These are phyloP conservation scores for Lasioglossum zephyrum DNA, from an alignment of 2,888 invertebrate genomes.

Conservation along the genomic window DNA sequence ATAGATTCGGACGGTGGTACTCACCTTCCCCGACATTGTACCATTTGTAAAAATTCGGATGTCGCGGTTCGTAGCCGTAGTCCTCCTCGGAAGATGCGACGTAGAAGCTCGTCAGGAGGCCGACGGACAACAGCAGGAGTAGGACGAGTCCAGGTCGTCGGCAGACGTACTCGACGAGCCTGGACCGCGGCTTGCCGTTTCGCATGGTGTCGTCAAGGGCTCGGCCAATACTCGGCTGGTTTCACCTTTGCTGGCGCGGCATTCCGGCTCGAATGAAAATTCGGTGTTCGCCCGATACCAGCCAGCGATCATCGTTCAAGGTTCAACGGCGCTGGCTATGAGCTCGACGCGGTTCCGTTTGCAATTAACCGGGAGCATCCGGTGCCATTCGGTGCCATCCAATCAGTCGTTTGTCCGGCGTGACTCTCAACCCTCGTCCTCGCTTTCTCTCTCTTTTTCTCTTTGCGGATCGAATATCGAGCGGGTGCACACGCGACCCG, in stretches of 20 bases:
- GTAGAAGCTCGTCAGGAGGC: constrained; percentile 76
- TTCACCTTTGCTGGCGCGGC: not conserved
- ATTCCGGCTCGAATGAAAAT: not conserved
- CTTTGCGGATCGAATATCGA: constrained; percentile 1
- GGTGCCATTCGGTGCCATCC: not conserved
- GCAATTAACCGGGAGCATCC: not conserved
- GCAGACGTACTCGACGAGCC: constrained; percentile 73
- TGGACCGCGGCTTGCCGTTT: not conserved
- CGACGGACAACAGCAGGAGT: constrained; percentile 73
- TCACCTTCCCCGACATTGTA: constrained; percentile 66
- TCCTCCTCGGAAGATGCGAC: constrained; percentile 72
- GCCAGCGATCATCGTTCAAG: constrained; percentile 7
- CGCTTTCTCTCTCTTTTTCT: no score
- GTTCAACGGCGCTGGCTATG: not conserved
- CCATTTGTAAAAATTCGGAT: constrained; percentile 44
- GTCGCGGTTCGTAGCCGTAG: constrained; percentile 71
- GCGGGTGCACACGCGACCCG: not conserved
- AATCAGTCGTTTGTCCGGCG: not conserved
- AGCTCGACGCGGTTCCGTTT: not conserved
- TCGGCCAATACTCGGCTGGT: not conserved
- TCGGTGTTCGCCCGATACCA: not conserved
- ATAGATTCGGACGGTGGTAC: not conserved
- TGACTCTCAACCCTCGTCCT: not conserved
- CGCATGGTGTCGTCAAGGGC: not conserved
- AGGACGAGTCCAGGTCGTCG: constrained; percentile 75